Percentiles rank a stretch among this genome's conserved stretches.
Evolutionary conservation across 2,888 invertebrate genomes (phyloP).

Genomic region (Campoplex nolae): DNA sequence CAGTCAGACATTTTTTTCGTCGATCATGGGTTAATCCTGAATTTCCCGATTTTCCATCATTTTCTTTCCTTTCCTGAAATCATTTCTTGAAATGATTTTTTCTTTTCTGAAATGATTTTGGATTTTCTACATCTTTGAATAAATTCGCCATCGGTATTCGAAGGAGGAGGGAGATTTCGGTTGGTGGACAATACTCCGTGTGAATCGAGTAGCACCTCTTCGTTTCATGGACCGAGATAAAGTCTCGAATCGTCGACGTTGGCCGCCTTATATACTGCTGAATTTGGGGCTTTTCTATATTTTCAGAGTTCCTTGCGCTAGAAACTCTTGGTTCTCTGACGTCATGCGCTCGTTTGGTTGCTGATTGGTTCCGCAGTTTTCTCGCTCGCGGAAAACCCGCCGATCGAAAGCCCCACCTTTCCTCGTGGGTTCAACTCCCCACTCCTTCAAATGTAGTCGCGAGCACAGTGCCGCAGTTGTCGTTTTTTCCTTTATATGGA

Average conservation of each 20-base stretch:
- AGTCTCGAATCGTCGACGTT: background rate
- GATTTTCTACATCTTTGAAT: too few relatives aligned
- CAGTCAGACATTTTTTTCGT: background rate
- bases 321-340: background rate
- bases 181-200: background rate
- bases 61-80: background rate
- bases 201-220: background rate
- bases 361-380: background rate
- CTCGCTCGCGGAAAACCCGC: background rate
- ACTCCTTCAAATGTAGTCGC: background rate
- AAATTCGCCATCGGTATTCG: too few relatives aligned
- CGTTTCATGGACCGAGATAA: background rate
- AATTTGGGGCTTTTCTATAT: background rate
- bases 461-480: background rate
- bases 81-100: background rate
- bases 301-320: background rate
- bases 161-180: too few relatives aligned
- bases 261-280: background rate
- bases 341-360: background rate
- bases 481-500: background rate
- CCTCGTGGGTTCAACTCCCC: background rate
- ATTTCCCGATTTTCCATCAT: background rate
- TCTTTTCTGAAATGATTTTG: too few relatives aligned
- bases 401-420: background rate
- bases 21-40: background rate